Base-by-base conservation (phyloP, 2,888 invertebrate species). In the Operophtera brumata region DNA sequence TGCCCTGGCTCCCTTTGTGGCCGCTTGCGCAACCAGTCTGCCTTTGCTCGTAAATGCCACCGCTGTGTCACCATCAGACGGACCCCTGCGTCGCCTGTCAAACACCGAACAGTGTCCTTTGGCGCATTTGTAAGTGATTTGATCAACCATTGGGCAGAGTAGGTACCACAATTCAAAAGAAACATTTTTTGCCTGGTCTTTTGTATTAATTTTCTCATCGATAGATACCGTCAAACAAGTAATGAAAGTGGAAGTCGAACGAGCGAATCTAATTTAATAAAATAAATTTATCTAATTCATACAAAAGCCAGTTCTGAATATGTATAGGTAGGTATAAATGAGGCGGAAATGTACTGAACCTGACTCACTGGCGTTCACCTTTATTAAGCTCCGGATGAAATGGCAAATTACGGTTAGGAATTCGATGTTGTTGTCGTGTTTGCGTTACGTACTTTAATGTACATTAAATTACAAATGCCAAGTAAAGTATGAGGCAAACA, bases 361-460 rank as follows among this genome's bases (percentile, higher is more conserved):
- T 61, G 57, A 49, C 43, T 47, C 54, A 51, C 52, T 54, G 51
- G 49, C 49, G 53, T 43, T 60, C 54, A 61, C 59, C 63, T 67
- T 67, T 61, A 62, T 59, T 65, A 63, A 67, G 64, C 64, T 70
- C 57, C 66, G 70, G 61, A 66, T 65, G 69, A 69, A 73, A 73
- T 71, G 64, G 64, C 57, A 68, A 76, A 75, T 74, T 77, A 77
- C 66, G 73, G 76, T 79, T 73, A 71, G 74, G 70, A 78, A 71
- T 71, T 71, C 71, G 72, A 73, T 66, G 73, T 73, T 78, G 76
- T 77, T 80, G 73, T 78, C 73, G 74, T 81, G 77, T 82, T 84
- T 84, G 74, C 73, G 66, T 79, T 77, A 73, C 75, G 66, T 72
- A 76, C 71, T 73, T 67, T 67, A 78, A 79, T 78, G 76, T 81